Conservation (phyloP, 2,797 vertebrate species). For the Austrolebias charrua region DNA sequence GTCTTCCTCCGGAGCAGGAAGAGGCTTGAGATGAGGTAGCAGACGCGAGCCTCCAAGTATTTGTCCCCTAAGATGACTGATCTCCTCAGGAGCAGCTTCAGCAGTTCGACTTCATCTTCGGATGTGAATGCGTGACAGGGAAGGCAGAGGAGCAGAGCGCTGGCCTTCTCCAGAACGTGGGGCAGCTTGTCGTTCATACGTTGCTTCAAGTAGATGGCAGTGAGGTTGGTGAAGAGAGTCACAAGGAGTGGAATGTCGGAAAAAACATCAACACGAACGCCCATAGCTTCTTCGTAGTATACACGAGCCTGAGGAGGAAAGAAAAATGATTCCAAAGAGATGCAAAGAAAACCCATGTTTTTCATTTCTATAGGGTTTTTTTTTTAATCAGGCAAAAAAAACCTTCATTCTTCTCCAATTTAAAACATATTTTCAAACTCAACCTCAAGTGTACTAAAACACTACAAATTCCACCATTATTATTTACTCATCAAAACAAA, state of each 20-base stretch:
- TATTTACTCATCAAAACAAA: no score
- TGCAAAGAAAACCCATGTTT: no score
- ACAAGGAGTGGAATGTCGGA: conserved; percentile 84
- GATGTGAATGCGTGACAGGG: conserved; percentile 85
- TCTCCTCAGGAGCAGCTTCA: conserved; percentile 86
- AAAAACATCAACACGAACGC: conserved; percentile 80
- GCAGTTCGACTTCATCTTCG: conserved; percentile 85
- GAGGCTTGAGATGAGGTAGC: conserved; percentile 86
- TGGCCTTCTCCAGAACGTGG: conserved; percentile 86
- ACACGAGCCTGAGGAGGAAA: conserved; percentile 81
- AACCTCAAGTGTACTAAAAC: no score
- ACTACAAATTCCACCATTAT: no score
- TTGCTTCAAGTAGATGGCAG: conserved; percentile 93
- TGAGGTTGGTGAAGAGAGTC: conserved; percentile 88
- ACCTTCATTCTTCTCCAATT: no score
- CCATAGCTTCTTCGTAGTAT: conserved; percentile 93
- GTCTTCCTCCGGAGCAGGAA: conserved; percentile 81
- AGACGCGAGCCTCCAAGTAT: conserved; percentile 86
- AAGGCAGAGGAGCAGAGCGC: conserved; percentile 85
- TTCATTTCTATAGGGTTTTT: no score
- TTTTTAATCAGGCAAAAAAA: no score
- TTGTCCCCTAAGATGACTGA: conserved; percentile 84
- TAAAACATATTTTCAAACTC: no score
- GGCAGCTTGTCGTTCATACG: conserved; percentile 86
- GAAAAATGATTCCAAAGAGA: not conserved